These are phyloP conservation scores for Scaptomyza reducta DNA, from an alignment of 2,888 invertebrate genomes.

Conservation along the genomic window DNA sequence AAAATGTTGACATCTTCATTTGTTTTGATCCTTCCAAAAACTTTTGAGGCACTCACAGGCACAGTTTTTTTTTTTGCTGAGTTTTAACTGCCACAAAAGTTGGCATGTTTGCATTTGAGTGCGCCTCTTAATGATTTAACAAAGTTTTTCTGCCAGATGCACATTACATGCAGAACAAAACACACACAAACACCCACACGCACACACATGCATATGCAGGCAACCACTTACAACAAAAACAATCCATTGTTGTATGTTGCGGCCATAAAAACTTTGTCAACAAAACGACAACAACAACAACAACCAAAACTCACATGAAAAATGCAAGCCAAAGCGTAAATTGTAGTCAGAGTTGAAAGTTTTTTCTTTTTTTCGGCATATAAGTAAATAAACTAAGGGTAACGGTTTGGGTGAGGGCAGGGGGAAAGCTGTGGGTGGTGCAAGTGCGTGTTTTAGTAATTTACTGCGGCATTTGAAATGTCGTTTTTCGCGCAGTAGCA, in stretches of 20 bases:
- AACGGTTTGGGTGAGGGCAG: not conserved
- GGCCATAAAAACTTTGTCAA: slow-evolving; percentile 68
- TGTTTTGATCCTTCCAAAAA: slow-evolving; percentile 8
- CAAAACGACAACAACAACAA: slow-evolving; percentile 39
- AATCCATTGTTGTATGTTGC: slow-evolving; percentile 57
- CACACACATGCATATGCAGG: slow-evolving; percentile 18
- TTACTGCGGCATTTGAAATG: slow-evolving; percentile 68
- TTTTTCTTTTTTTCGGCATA: slow-evolving; percentile 35
- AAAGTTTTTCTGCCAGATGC: slow-evolving; percentile 64
- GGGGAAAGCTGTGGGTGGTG: slow-evolving; percentile 22
- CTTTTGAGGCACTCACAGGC: slow-evolving; percentile 23
- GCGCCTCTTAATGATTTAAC: slow-evolving; percentile 59
- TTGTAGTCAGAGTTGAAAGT: slow-evolving; percentile 61
- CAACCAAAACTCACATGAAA: slow-evolving; percentile 51
- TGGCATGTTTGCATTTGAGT: slow-evolving; percentile 43
- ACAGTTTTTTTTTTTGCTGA: slow-evolving; percentile 4
- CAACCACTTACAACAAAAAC: slow-evolving; percentile 39
- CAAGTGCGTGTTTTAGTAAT: slow-evolving; percentile 56
- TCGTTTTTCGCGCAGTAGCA: slow-evolving; percentile 35
- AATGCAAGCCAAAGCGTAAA: slow-evolving; percentile 66
- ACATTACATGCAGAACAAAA: slow-evolving; percentile 55
- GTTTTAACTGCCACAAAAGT: slow-evolving; percentile 26
- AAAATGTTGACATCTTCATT: not conserved
- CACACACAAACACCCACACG: slow-evolving; percentile 12
- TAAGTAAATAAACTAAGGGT: slow-evolving; percentile 39